Evolutionary conservation across 2,797 vertebrate genomes (phyloP), one percentile per base, ranked within the genome.

Genomic region (Pitangus sulphuratus): DNA sequence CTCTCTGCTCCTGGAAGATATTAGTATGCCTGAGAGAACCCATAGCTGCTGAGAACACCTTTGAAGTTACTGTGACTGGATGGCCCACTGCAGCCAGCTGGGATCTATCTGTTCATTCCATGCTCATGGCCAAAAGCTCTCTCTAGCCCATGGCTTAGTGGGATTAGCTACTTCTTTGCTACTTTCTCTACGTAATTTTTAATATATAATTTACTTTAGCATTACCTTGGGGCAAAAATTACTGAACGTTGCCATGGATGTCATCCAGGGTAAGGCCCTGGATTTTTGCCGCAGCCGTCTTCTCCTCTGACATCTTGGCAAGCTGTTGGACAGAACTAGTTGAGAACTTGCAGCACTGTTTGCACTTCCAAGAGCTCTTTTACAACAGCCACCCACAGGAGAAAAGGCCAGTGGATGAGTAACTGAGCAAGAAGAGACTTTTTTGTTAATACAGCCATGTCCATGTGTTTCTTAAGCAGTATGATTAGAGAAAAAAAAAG

Each of bases 41-140:
- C 57, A 31, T 3, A 33, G 74, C 66, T 86, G 82, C 78, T 6
- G n/a, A 95, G 87, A 83, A 62, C 37, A 74, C 80, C 64, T 83
- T 50, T 95, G 95, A 97, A 97, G 84, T 78, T 92, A 84, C 84
- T 45, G 19, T 9, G 25, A 86, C 75, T 11, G 20, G 81, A 91
- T 2, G 14, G 76, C 53, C 85, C 54, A 22, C 3, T 85, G 75
- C 4, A 2, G 85, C 76, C 93, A 81, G 51, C 86, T 86, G 89
- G 61, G 90, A 93, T 80, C 35, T n/a, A 93, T 80, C 35, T n/a
- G 89, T 95, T 93, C 84, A 56, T 61, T 58, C 88, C 60, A 71
- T 4, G 9, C 40, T 80, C 69, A 7, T 11, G 31, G 70, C 74
- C 53, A 7, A 89, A 88, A 93, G 48, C 57, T 91, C 78, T 82